These are phyloP conservation scores for Lophura nycthemera DNA, from an alignment of 2,113 vertebrate genomes.

Conservation along the genomic window DNA sequence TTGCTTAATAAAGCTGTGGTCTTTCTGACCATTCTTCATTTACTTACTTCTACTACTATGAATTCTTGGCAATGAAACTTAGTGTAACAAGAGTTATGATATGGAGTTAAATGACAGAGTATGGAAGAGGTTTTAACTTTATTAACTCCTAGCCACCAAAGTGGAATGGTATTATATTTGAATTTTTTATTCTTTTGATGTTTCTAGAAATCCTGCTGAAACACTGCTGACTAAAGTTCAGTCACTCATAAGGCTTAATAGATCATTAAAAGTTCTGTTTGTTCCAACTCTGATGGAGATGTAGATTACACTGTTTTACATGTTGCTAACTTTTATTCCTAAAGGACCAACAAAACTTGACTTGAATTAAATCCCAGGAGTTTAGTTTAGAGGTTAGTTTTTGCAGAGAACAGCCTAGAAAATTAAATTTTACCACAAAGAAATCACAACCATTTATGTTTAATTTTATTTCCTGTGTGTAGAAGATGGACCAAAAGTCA, in stretches of 20 bases:
- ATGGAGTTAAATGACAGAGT: constrained; percentile 35
- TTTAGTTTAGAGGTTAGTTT: constrained; percentile 47
- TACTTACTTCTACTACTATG: background rate
- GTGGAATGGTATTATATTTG: constrained; percentile 48
- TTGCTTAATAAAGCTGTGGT: background rate
- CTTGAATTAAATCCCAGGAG: constrained; percentile 40
- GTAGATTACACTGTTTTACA: constrained; percentile 41
- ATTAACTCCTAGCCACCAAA: constrained; percentile 62
- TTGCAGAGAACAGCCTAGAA: constrained; percentile 36
- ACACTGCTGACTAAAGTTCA: constrained; percentile 57
- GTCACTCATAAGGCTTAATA: constrained; percentile 66
- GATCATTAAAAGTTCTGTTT: constrained; percentile 66
- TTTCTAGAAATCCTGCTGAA: constrained; percentile 59
- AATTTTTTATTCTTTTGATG: constrained; percentile 48
- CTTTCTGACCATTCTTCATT: constrained; percentile 41
- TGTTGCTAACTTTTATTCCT: constrained; percentile 28
- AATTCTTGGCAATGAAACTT: constrained; percentile 55
- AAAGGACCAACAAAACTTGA: constrained; percentile 47
- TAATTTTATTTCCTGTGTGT: background rate
- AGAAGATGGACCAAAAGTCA: background rate
- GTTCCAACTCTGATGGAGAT: constrained; percentile 61
- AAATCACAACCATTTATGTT: constrained; percentile 37
- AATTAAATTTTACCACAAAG: constrained; percentile 45
- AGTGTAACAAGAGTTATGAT: constrained; percentile 22
- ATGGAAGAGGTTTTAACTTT: constrained; percentile 52